A percentile compares a stretch with the other conserved stretches of the same genome.
Evolutionary conservation across 2,888 invertebrate genomes (phyloP).

Genomic region (Cosmopolites sordidus): DNA sequence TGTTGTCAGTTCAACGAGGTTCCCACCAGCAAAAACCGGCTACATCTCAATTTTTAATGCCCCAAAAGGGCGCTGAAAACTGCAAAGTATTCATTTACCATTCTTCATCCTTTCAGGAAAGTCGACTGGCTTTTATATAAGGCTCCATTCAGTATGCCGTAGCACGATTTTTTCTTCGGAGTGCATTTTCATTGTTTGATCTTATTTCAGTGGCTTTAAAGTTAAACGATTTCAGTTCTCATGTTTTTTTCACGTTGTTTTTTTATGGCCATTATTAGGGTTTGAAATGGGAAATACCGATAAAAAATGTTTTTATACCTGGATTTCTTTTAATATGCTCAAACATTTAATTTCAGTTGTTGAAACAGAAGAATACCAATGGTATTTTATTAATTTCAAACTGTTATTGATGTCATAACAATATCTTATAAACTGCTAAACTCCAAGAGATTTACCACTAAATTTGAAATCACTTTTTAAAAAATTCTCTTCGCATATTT

Average conservation of each 20-base stretch:
- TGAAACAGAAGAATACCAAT: too few species aligned
- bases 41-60: constrained; percentile 2
- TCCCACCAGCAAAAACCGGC: background rate
- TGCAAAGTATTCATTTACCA: constrained; percentile 8
- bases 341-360: too few species aligned
- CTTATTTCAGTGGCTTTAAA: background rate
- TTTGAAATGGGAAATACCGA: too few species aligned
- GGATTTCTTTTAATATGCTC: too few species aligned
- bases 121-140: background rate
- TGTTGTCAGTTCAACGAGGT: background rate
- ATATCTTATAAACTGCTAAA: too few species aligned
- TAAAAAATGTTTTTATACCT: too few species aligned
- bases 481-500: too few species aligned
- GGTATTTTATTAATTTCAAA: too few species aligned
- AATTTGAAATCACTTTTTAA: too few species aligned
- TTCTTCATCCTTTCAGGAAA: constrained; percentile 7
- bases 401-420: too few species aligned
- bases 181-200: constrained; percentile 1
- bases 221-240: constrained; percentile 1
- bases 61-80: constrained; percentile 3
- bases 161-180: constrained; percentile 1
- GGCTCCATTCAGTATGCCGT: background rate
- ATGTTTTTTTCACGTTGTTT: background rate
- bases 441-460: too few species aligned
- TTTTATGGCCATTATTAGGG: too few species aligned